Evolutionary conservation across 2,113 vertebrate genomes (phyloP).

Genomic region (Guaruba guarouba): DNA sequence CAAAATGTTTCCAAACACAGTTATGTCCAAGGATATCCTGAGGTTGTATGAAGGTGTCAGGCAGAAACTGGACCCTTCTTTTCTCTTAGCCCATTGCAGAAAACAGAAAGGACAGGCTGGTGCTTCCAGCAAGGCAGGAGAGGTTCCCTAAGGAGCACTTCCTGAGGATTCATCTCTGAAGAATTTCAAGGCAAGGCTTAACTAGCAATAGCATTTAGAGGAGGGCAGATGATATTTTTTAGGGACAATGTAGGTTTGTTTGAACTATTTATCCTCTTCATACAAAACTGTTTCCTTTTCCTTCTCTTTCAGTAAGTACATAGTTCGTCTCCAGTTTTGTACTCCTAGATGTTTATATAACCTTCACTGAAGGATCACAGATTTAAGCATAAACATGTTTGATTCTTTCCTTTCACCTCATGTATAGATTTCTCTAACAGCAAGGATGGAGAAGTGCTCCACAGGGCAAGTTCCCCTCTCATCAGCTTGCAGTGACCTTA

Average conservation of each 20-base stretch:
- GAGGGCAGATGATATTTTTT: not conserved
- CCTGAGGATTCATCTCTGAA: not conserved
- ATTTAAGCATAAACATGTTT: conserved; percentile 16
- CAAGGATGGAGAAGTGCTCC: not conserved
- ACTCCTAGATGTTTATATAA: not conserved
- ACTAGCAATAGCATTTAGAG: not conserved
- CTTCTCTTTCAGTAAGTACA: not conserved
- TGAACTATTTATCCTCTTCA: not conserved
- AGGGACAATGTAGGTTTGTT: not conserved
- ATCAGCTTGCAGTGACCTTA: not conserved
- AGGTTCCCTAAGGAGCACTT: not conserved
- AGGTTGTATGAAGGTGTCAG: conserved; percentile 3
- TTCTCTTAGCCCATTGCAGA: not conserved
- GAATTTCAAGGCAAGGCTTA: not conserved
- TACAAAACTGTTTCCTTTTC: not conserved
- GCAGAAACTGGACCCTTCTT: not conserved
- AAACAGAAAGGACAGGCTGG: not conserved
- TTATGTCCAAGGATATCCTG: conserved; percentile 17
- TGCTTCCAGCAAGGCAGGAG: not conserved
- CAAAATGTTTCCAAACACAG: conserved; percentile 34
- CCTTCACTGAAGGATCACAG: not conserved
- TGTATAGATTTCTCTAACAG: not conserved
- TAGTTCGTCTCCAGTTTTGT: not conserved
- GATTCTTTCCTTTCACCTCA: not conserved
- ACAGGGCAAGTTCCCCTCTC: not conserved